Base-by-base conservation (phyloP, 2,888 invertebrate species). In the Pammene aurita region DNA sequence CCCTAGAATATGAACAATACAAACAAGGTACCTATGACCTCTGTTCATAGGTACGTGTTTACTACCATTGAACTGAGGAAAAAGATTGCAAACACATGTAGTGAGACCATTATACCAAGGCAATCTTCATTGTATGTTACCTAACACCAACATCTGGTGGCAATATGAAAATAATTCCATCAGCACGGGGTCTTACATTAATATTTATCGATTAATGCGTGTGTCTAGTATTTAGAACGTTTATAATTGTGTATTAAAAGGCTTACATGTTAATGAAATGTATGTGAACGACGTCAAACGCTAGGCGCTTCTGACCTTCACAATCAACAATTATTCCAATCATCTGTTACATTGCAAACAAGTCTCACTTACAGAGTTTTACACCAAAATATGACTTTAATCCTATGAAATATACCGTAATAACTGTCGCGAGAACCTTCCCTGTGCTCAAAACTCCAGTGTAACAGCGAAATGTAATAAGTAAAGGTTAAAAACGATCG, bases 401-500 rank as follows among this genome's bases (percentile, higher is more conserved):
- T 70, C 48, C 62, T 64, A 67, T 63, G 72, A 68, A 72, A 57
- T 74, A 73, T 71, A 73, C 70, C 73, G 73, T 73, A 77, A 74
- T 83, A 80, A 86, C 84, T 81, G 82, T 85, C 84, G 86, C 81
- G 82, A 87, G 85, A 87, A 85, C 80, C 77, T 81, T 83, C 76
- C 76, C 75, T 74, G 75, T 78, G 79, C 81, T 83, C 80, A 76
- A 44, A 83, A 78, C 74, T 79, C 79, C 79, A 85, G 82, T 78
- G 80, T 79, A 82, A 79, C 75, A 81, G 78, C 77, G 77, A 84
- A 85, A 85, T 84, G 75, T 82, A 78, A 79, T 83, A 82, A 82
- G 78, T 87, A 89, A 87, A 83, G 83, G 85, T 86, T 87, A 86
- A 85, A 86, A 86, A 79, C 63, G 84, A 86, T 89, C 88, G 86